Percentiles rank a stretch among this genome's conserved stretches.
These are phyloP conservation scores for Agriopis marginaria DNA, from an alignment of 2,888 invertebrate species.

Conservation along the genomic window DNA sequence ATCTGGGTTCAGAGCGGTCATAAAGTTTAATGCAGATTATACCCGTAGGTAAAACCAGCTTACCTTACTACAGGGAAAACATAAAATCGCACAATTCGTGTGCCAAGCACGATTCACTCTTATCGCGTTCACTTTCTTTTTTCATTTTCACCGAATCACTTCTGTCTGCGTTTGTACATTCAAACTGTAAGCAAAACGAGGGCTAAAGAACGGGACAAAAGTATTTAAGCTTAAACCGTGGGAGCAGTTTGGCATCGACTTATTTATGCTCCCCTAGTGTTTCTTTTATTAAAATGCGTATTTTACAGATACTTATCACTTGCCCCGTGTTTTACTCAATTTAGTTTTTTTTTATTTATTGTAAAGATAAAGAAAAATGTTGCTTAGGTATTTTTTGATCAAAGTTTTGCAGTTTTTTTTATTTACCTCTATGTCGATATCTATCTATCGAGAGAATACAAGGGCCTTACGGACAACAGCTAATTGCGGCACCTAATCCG, in stretches of 20 bases:
- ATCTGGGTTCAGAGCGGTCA: not conserved
- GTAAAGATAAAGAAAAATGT: too few relatives aligned
- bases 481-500: too few relatives aligned
- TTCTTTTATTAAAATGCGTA: constrained; percentile 8
- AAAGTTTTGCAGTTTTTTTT: too few relatives aligned
- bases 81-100: constrained; percentile 6
- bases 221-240: constrained; percentile 14
- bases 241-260: constrained; percentile 10
- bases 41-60: constrained; percentile 4
- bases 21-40: not conserved
- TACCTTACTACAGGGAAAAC: constrained; percentile 1
- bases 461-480: too few relatives aligned
- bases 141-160: constrained; percentile 10
- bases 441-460: too few relatives aligned
- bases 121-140: constrained; percentile 10
- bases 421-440: too few relatives aligned
- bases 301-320: constrained; percentile 3
- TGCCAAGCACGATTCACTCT: constrained; percentile 13
- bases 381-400: too few relatives aligned
- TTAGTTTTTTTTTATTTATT: too few relatives aligned
- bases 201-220: constrained; percentile 15
- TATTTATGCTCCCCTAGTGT: constrained; percentile 18
- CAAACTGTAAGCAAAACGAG: constrained; percentile 13
- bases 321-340: not conserved
- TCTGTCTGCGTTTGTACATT: constrained; percentile 7